Evolutionary conservation across 1,140 invertebrate species (phyloP).

Genomic region (Heterodera carotae): DNA sequence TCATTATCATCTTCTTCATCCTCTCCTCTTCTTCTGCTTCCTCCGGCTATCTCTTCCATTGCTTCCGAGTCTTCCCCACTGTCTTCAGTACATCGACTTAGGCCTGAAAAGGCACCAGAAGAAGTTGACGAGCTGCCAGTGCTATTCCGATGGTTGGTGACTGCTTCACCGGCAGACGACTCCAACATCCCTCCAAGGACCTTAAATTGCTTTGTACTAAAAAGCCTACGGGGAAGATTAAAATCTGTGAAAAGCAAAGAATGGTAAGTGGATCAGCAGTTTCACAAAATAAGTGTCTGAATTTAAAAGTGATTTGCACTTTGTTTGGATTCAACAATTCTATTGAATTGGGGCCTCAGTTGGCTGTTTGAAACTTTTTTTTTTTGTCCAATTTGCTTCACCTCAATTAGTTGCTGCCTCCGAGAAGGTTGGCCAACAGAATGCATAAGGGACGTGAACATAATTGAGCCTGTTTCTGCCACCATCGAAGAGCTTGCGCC

Average conservation of each 20-base stretch:
- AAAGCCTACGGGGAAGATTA: too few relatives aligned
- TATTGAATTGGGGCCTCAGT: too few relatives aligned
- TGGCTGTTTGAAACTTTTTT: too few relatives aligned
- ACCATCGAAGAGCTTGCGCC: neutral
- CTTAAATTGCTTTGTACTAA: too few relatives aligned
- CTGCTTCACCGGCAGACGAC: neutral
- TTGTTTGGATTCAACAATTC: too few relatives aligned
- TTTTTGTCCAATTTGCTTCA: too few relatives aligned
- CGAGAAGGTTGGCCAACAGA: neutral
- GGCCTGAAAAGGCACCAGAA: slow-evolving; percentile 20
- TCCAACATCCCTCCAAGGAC: too few relatives aligned
- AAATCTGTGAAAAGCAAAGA: too few relatives aligned
- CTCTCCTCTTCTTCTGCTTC: neutral
- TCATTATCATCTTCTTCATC: slow-evolving; percentile 22
- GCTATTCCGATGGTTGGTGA: neutral
- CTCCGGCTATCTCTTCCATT: neutral
- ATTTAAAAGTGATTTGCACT: too few relatives aligned
- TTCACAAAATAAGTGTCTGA: too few relatives aligned
- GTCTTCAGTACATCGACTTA: slow-evolving; percentile 11
- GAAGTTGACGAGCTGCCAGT: slow-evolving; percentile 2
- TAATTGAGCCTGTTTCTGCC: neutral
- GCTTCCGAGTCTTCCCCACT: neutral
- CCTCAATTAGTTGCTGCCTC: too few relatives aligned
- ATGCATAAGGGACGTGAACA: neutral
- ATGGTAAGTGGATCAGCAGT: too few relatives aligned